These are phyloP conservation scores for Tragelaphus scriptus DNA, from an alignment of 2,113 vertebrate genomes.

Conservation along the genomic window DNA sequence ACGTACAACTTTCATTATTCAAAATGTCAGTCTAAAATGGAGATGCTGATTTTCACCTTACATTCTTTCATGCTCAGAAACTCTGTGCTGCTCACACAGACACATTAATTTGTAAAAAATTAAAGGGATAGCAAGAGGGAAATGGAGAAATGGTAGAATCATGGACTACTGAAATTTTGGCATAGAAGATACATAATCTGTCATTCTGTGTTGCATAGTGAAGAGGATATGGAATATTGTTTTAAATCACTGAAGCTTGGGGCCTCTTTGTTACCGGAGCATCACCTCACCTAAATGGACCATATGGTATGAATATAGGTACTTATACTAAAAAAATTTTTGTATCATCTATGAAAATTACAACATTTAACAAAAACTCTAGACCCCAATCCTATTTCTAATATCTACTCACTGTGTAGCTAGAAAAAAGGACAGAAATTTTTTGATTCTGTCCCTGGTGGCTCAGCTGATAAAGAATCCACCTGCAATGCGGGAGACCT, in stretches of 20 bases:
- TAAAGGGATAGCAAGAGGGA: background rate
- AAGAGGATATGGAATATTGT: background rate
- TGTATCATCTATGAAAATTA: background rate
- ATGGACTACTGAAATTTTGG: background rate
- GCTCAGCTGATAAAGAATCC: background rate
- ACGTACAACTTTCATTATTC: background rate
- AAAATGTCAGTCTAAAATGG: conserved; percentile 24
- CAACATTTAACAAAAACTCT: background rate
- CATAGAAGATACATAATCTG: background rate
- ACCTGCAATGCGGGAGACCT: background rate
- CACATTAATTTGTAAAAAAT: background rate
- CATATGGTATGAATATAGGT: background rate
- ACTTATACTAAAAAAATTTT: background rate
- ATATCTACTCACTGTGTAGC: background rate
- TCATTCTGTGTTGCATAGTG: background rate
- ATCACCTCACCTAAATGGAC: background rate
- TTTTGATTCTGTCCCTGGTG: background rate
- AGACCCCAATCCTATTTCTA: background rate
- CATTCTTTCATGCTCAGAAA: background rate
- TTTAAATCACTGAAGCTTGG: background rate
- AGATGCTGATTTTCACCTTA: background rate
- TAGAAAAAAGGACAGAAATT: background rate
- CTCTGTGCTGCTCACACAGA: background rate
- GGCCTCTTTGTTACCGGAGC: background rate
- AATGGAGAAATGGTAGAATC: background rate